Base-by-base conservation (phyloP, 2,797 vertebrate genomes). In the Helarctos malayanus region DNA sequence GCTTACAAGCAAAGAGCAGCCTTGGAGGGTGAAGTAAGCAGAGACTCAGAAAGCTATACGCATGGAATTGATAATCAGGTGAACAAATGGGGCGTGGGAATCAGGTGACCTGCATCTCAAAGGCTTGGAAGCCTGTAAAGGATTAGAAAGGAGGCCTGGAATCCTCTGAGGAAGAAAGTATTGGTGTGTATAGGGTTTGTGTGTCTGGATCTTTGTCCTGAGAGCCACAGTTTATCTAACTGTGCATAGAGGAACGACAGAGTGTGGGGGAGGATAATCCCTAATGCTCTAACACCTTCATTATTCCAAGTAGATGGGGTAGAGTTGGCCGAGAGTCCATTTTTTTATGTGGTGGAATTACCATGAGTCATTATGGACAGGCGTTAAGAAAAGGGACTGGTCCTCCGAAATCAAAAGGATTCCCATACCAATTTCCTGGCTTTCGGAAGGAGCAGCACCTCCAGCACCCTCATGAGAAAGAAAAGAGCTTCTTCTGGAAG, bases 1-100 rank as follows among this genome's bases (percentile, higher is more conserved):
- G 98, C 94, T 99, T 99, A 95, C 99, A 99, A 98, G 99, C 99
- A 98, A 99, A 99, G 95, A 99, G 98, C 99, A 99, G 96, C 99
- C 99, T 99, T 54, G 52, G 80, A 91, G 8, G 35, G 35, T 84
- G 81, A 96, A 19, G 41, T 71, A 73, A 47, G 25, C 38, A 91
- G 19, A 89, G 29, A 84, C 25, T 79, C 54, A 79, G 76, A 47
- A 29, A 85, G 56, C 15, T 78, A 73, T 12, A 32, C 63, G 69
- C 35, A 7, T 13, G 16, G 7, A 14, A 59, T 83, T 16, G n/a
- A 27, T n/a, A 93, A 19, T 45, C 9, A 21, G 69, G 27, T 54
- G 21, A 80, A 41, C 12, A 80, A 32, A 49, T 19, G 7, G 14
- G n/a, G 11, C 8, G 2, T 25, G 52, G 32, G 54, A 93, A 63